Percentiles rank a stretch among this genome's conserved stretches.
Conservation (phyloP, 2,797 vertebrate genomes). For the Champsocephalus gunnari region DNA sequence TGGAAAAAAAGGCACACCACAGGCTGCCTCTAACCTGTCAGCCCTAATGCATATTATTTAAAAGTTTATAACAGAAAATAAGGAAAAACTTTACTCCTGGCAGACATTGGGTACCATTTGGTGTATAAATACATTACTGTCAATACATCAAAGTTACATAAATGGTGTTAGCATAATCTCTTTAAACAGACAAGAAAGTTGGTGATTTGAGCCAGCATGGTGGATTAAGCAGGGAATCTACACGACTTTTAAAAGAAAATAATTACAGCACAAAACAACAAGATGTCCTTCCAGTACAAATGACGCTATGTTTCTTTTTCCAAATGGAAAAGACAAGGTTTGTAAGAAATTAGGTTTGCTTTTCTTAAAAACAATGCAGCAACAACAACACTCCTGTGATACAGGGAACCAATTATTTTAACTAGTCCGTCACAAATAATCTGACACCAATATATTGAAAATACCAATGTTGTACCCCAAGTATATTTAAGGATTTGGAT, state of each 20-base stretch:
- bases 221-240: constrained; percentile 7
- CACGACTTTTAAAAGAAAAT: background rate
- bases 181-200: constrained; percentile 12
- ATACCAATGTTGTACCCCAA: background rate
- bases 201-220: constrained; percentile 2
- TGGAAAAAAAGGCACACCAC: constrained; percentile 50
- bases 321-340: background rate
- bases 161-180: background rate
- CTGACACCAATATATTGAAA: background rate
- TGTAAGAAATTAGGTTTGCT: background rate
- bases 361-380: background rate
- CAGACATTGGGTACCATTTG: background rate
- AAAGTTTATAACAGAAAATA: constrained; percentile 30
- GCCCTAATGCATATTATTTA: constrained; percentile 43
- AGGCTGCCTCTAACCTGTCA: constrained; percentile 40
- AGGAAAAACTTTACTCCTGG: constrained; percentile 4
- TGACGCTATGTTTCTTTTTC: background rate
- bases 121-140: background rate
- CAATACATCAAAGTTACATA: background rate
- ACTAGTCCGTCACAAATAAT: background rate
- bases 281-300: constrained; percentile 4
- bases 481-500: background rate
- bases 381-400: background rate
- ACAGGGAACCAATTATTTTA: too few species aligned
- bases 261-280: background rate